Evolutionary conservation across 23 tunicate species (phyloP).

Genomic region (Trididemnum clinides): DNA sequence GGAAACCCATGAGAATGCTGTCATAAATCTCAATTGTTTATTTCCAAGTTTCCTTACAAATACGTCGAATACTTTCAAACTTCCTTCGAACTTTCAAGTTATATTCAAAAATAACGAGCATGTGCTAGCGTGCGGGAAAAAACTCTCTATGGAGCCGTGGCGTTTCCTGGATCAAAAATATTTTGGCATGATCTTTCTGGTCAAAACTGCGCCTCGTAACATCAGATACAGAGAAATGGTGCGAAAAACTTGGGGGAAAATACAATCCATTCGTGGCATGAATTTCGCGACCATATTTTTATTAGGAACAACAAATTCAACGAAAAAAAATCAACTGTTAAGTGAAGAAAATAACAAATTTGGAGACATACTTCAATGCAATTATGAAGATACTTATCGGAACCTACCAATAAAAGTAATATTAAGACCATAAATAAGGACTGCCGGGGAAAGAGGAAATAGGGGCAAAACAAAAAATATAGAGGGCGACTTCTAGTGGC

Average conservation of each 20-base stretch:
- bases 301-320: conserved; percentile 25
- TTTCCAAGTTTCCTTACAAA: too few relatives aligned
- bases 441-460: not conserved
- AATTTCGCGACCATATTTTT: conserved; percentile 44
- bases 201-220: conserved; percentile 70
- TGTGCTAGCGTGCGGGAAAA: too few relatives aligned
- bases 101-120: too few relatives aligned
- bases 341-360: conserved; percentile 56
- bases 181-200: too few relatives aligned
- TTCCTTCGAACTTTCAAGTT: too few relatives aligned
- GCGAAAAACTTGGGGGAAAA: conserved; percentile 69
- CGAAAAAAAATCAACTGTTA: conserved; percentile 2
- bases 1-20: too few relatives aligned
- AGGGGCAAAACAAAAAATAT: too few relatives aligned
- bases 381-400: conserved; percentile 49
- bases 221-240: conserved; percentile 31
- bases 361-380: conserved; percentile 86
- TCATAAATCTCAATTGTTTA: too few relatives aligned
- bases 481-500: too few relatives aligned
- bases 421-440: not conserved
- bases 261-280: conserved; percentile 23
- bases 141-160: too few relatives aligned
- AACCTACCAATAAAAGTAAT: conserved; percentile 76
- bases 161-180: too few relatives aligned
- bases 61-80: too few relatives aligned